phyloP scores from a whole-genome alignment of 2,888 invertebrate genomes.

The Eupithecia vulgata region DNA sequence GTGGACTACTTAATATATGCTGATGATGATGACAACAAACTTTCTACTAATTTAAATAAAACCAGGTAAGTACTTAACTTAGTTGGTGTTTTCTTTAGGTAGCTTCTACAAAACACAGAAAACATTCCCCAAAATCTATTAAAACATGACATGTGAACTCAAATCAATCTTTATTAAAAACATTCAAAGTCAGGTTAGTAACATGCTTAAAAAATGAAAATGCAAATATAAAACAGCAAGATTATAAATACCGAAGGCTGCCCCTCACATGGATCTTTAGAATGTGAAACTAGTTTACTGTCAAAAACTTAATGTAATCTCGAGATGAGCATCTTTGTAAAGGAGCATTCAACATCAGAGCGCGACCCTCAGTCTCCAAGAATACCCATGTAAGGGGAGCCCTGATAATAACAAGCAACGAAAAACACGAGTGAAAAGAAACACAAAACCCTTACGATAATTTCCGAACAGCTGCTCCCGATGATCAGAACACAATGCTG shows the following conservation, averaged over 20 bases:
- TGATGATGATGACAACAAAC: too few species aligned
- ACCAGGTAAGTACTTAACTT: too few species aligned
- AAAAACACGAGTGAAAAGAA: constrained; percentile 74
- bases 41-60: too few species aligned
- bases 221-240: constrained; percentile 46
- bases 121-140: neutral
- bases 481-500: constrained; percentile 66
- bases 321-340: constrained; percentile 70
- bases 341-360: constrained; percentile 71
- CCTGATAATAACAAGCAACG: constrained; percentile 74
- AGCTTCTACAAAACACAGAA: neutral
- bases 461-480: constrained; percentile 74
- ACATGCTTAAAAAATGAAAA: constrained; percentile 42
- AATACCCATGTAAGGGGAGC: constrained; percentile 73
- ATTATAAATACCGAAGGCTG: constrained; percentile 54
- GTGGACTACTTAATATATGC: too few species aligned
- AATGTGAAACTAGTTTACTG: constrained; percentile 71
- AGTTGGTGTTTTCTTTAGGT: too few species aligned
- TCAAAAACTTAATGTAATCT: constrained; percentile 74
- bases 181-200: constrained; percentile 42
- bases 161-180: neutral
- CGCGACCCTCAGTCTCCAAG: constrained; percentile 66
- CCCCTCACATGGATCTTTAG: constrained; percentile 61
- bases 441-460: constrained; percentile 75
- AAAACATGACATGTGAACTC: neutral